phyloP scores from a whole-genome alignment of 1,140 invertebrate species.

The Halotydeus destructor region DNA sequence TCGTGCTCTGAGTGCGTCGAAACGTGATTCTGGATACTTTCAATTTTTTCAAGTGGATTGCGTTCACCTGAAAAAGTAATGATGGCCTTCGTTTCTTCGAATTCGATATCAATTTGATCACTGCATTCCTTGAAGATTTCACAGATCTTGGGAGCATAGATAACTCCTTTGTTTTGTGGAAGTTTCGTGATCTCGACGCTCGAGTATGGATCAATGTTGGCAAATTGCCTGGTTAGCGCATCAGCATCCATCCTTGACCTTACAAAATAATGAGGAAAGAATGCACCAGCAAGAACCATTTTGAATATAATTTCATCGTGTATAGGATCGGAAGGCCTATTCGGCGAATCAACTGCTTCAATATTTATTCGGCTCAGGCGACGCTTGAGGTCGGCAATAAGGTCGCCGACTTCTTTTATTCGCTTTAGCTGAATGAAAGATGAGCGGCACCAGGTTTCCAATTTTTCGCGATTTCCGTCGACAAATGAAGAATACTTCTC shows the following conservation, averaged over 20 bases:
- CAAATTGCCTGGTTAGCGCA: conserved; percentile 35
- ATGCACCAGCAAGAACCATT: conserved; percentile 52
- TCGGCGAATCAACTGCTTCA: background rate
- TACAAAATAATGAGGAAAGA: conserved; percentile 71
- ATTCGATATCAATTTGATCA: conserved; percentile 21
- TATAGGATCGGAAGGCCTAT: conserved; percentile 2
- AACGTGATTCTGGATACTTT: background rate
- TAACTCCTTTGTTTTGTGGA: conserved; percentile 39
- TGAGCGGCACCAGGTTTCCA: conserved; percentile 40
- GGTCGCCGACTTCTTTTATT: conserved; percentile 44
- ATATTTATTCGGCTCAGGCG: conserved; percentile 32
- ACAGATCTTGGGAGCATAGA: conserved; percentile 36
- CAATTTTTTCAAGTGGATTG: background rate
- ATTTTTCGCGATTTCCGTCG: background rate
- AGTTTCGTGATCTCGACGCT: conserved; percentile 43
- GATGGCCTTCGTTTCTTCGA: conserved; percentile 26
- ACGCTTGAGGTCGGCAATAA: conserved; percentile 41
- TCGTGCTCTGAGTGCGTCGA: background rate
- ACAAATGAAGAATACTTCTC: background rate
- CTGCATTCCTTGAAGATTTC: conserved; percentile 22
- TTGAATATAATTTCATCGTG: conserved; percentile 23
- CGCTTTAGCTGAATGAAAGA: conserved; percentile 48
- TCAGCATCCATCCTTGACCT: conserved; percentile 33
- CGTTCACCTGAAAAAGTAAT: conserved; percentile 7
- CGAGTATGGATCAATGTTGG: conserved; percentile 44